Base-by-base conservation (phyloP, 1,140 invertebrate genomes). In the Psix sp. region DNA sequence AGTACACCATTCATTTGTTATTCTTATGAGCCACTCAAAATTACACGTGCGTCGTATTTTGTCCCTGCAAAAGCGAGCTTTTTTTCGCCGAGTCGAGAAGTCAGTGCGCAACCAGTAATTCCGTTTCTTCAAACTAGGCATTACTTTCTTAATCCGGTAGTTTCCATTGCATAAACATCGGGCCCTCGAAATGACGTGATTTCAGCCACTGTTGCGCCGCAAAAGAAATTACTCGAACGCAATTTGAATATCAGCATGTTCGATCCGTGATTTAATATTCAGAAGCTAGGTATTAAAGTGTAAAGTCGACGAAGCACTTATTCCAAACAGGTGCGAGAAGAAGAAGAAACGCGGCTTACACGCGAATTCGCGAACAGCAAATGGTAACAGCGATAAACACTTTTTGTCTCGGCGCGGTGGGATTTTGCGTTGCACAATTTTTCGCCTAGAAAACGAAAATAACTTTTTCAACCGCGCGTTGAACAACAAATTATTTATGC, bases 111-210 rank as follows among this genome's bases (percentile, higher is more conserved):
- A 26, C 66, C 24, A 56, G 59, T 57, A 74, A 78, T 80, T 75
- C 49, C 33, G 59, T 60, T 36, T 74, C 49, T 68, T 70, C 51
- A 21, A 77, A 66, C 73, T 73, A 43, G 10, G 35, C 48, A 77
- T 80, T 80, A 78, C 31, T 62, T 31, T 48, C 40, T 67, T 40
- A 33, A 45, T 51, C 24, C 16, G 46, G 29, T 54, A 31, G 52
- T 67, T 57, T 57, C 57, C 52, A 57, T 26, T 63, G 52, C 43
- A 51, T 45, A 56, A 46, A 42, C n/a, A n/a, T n/a, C n/a, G n/a
- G n/a, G n/a, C n/a, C n/a, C n/a, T n/a, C n/a, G n/a, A n/a, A n/a
- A n/a, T n/a, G n/a, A n/a, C n/a, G n/a, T n/a, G n/a, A n/a, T n/a
- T n/a, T n/a, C n/a, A n/a, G n/a, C n/a, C n/a, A n/a, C n/a, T n/a